Percentiles rank a stretch among this genome's conserved stretches.
Conservation (phyloP, 2,797 vertebrate species). For the Hylomyscus alleni region DNA sequence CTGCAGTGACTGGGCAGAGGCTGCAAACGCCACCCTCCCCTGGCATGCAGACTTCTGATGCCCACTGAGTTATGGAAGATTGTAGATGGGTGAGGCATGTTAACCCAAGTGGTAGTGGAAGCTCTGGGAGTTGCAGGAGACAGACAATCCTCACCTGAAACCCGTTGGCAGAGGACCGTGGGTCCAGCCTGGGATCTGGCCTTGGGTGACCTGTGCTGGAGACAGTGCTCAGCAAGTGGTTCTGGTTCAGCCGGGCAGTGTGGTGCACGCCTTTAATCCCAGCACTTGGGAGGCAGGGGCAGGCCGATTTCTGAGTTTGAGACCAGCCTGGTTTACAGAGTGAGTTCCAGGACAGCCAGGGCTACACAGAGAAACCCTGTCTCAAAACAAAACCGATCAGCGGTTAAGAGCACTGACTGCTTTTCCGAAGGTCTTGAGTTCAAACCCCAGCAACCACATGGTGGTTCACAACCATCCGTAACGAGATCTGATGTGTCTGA, state of each 20-base stretch:
- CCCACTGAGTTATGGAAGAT: accelerated
- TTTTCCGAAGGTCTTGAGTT: no score
- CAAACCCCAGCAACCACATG: no score
- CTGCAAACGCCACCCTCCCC: accelerated
- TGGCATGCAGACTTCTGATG: accelerated
- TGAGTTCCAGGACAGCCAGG: no score
- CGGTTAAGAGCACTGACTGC: no score
- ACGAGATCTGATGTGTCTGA: no score
- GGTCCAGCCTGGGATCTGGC: accelerated
- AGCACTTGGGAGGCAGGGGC: no score
- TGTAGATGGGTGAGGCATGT: accelerated
- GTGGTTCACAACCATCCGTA: no score
- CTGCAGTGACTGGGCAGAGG: accelerated
- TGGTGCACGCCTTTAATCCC: no score
- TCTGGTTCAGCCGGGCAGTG: not conserved
- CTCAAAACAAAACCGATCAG: no score
- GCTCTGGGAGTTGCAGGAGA: accelerated
- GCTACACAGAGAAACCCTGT: no score
- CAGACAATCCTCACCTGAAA: accelerated
- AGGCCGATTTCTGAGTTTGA: no score
- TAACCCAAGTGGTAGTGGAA: accelerated
- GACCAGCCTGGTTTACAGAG: no score
- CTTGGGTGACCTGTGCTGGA: accelerated
- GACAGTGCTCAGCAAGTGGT: not conserved
- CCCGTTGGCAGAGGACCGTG: accelerated